Base-by-base conservation (phyloP, 2,888 invertebrate genomes). In the Oscheius onirici region DNA sequence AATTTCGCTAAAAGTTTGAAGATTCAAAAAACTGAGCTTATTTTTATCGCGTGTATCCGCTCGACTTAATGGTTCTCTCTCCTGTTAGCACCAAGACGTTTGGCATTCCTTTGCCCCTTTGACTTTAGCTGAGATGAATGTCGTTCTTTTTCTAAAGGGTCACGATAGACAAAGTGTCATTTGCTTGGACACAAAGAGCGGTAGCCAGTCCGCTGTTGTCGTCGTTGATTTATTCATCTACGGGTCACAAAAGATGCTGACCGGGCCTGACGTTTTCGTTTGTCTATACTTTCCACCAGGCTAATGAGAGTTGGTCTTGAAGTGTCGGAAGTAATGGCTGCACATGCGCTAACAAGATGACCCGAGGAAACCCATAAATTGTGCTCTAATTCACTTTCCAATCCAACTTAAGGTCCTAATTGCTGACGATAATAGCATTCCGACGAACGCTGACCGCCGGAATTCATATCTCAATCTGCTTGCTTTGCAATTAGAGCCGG, bases 401-500 rank as follows among this genome's bases (percentile, higher is more conserved):
- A 46, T 20, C 49, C 49, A 63, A 63, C 63, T 63, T 63, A 49
- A 49, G 49, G 63, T 26, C 34, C 63, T 63, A 63, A 63, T 63
- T 63, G 63, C 34, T 49, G 63, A 26, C 63, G 63, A 63, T 63
- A 63, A 63, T 63, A 63, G 63, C 63, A 63, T 63, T 63, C 63
- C 63, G 49, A 28, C 49, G 63, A 63, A 63, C 58, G 58, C 41
- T 58, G 46, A 15, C 40, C 40, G 58, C 10, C 58, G 41, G 41
- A 58, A 58, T 24, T 58, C 43, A 58, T 58, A 58, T 24, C 10
- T 28, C 28, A 11, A 24, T 15, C 55, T 55, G 28, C 26, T 55
- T 55, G 41, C 26, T 63, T 24, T 63, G 46, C 28, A 60, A 60
- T 60, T 60, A 60, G 60, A 15, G 10, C 43, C 60, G 43, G 60